A percentile compares a stretch with the other conserved stretches of the same genome.
These are phyloP conservation scores for Tragopan temminckii DNA, from an alignment of 2,797 vertebrate genomes.

Conservation along the genomic window DNA sequence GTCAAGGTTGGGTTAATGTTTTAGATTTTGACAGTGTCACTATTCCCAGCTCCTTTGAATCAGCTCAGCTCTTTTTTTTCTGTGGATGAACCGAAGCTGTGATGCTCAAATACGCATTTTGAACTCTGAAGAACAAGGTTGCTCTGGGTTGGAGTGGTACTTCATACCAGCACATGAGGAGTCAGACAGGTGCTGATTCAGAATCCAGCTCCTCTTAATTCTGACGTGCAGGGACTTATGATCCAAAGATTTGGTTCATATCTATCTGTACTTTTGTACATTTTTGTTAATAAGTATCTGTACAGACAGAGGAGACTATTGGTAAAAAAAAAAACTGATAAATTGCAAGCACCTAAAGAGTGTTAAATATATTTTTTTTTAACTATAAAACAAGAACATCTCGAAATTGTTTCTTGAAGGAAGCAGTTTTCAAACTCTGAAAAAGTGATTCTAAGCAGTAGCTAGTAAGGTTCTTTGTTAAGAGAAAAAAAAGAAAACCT, in stretches of 20 bases:
- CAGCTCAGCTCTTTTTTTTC: neutral
- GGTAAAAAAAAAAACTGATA: neutral
- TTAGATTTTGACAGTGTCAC: conserved; percentile 35
- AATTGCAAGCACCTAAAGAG: conserved; percentile 4
- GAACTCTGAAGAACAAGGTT: conserved; percentile 36
- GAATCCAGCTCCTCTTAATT: conserved; percentile 30
- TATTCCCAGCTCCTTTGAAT: conserved; percentile 8
- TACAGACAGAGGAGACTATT: conserved; percentile 27
- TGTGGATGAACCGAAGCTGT: neutral
- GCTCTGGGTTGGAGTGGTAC: conserved; percentile 24
- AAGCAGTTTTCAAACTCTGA: conserved; percentile 30
- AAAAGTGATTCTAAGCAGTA: conserved; percentile 33
- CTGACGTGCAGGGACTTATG: neutral
- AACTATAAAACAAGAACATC: neutral
- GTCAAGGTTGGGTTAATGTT: conserved; percentile 67
- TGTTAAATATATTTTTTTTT: neutral
- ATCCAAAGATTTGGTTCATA: conserved; percentile 60
- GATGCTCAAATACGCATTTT: neutral
- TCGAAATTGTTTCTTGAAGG: conserved; percentile 15
- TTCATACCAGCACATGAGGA: conserved; percentile 37
- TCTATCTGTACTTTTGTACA: conserved; percentile 60
- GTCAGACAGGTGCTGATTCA: conserved; percentile 42
- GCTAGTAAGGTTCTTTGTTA: conserved; percentile 22
- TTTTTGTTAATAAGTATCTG: conserved; percentile 23
- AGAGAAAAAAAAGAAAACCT: conserved; percentile 23